These are phyloP conservation scores for Prinia subflava DNA, from an alignment of 2,113 vertebrate species.

Conservation along the genomic window DNA sequence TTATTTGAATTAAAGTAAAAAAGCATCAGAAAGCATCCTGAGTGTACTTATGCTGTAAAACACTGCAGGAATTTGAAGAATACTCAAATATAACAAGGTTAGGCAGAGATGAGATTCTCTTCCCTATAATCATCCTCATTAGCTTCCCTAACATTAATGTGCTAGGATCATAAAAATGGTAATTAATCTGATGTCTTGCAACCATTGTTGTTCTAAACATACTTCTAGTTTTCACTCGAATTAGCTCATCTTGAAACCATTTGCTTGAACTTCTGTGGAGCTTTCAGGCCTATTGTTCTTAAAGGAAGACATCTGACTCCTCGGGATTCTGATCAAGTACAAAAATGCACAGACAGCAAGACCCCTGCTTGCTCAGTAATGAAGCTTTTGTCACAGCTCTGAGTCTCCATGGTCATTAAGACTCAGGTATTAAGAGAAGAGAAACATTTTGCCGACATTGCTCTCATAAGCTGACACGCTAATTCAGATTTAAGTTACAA, in stretches of 20 bases:
- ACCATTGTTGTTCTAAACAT: not conserved
- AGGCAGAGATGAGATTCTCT: not conserved
- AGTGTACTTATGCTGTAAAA: not conserved
- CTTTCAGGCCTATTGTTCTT: not conserved
- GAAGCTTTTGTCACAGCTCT: not conserved
- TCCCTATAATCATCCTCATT: not conserved
- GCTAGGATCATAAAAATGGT: not conserved
- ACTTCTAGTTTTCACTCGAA: not conserved
- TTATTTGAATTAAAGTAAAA: not conserved
- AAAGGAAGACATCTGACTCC: not conserved
- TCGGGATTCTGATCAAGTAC: not conserved
- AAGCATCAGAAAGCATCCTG: not conserved
- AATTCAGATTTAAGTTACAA: not conserved
- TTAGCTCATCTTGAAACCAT: not conserved
- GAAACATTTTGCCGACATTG: not conserved
- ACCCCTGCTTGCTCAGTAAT: not conserved
- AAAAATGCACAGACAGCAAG: not conserved
- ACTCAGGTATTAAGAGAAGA: not conserved
- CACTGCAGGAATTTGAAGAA: not conserved
- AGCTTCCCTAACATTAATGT: not conserved
- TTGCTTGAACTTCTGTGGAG: not conserved
- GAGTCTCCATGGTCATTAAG: not conserved
- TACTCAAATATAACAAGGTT: not conserved
- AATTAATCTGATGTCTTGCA: not conserved
- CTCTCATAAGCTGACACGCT: not conserved